A percentile compares a stretch with the other conserved stretches of the same genome.
These are phyloP conservation scores for Harpalus rubripes DNA, from an alignment of 2,888 invertebrate genomes.

Conservation along the genomic window DNA sequence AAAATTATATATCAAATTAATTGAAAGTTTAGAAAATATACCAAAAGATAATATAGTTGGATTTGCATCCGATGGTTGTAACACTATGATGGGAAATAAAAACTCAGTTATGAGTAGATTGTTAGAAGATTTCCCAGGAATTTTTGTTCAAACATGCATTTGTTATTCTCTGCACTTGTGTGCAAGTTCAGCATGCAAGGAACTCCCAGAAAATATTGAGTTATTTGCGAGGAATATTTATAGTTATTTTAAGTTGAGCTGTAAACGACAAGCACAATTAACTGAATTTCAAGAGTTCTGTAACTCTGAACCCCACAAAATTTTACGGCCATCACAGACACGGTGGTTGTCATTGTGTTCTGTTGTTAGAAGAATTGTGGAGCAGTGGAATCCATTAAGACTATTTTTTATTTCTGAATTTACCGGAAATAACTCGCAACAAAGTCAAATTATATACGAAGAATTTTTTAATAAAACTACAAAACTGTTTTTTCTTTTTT, in stretches of 20 bases:
- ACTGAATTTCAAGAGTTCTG: too few relatives aligned
- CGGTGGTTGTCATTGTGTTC: too few relatives aligned
- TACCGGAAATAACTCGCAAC: slow-evolving; percentile 46
- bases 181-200: slow-evolving; percentile 72
- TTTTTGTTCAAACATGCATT: slow-evolving; percentile 73
- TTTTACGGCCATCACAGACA: too few relatives aligned
- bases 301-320: too few relatives aligned
- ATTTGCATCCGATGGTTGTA: slow-evolving; percentile 73
- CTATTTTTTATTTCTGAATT: slow-evolving; percentile 61
- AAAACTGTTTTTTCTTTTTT: slow-evolving; percentile 13
- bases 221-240: slow-evolving; percentile 72
- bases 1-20: neutral
- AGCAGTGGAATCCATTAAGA: slow-evolving; percentile 58
- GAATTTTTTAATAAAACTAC: too few relatives aligned
- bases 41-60: slow-evolving; percentile 73
- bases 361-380: too few relatives aligned
- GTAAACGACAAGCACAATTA: slow-evolving; percentile 69
- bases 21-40: slow-evolving; percentile 69
- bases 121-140: too few relatives aligned
- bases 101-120: too few relatives aligned
- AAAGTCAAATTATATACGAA: slow-evolving; percentile 12
- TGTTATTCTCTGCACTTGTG: slow-evolving; percentile 73
- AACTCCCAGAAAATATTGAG: slow-evolving; percentile 72
- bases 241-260: slow-evolving; percentile 70
- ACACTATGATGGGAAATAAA: slow-evolving; percentile 73